Base-by-base conservation (phyloP, 2,113 vertebrate genomes). In the Sinocyclocheilus rhinocerous region DNA sequence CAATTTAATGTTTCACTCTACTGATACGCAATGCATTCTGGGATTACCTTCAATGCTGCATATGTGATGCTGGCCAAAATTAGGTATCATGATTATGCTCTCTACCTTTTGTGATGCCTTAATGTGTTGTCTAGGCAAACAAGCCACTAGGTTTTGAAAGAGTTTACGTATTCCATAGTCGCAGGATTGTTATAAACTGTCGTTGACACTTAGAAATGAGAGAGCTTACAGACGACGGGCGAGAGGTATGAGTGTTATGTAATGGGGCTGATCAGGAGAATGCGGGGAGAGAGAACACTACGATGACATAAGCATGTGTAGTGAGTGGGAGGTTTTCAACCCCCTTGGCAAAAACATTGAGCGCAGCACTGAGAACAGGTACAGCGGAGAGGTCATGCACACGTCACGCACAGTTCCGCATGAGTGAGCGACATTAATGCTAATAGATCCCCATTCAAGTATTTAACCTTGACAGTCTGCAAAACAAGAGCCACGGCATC, bases 251-350 rank as follows among this genome's bases (percentile, higher is more conserved):
- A 69, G 61, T 0, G 22, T 80, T 80, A 70, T 79, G 48, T 59
- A 79, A 85, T 26, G 4, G 11, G n/a, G 20, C 75, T 55, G 61
- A 85, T 20, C 45, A 70, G 84, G 48, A 45, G 57, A 18, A 36
- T 48, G n/a, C 9, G 3, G 3, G 42, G 9, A 45, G 42, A 45
- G 42, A 45, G 42, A 3, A 45, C 42, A 45, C 42, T 45, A 11
- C 45, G 75, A 85, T 79, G 70, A 84, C 83, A 84, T 84, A 85
- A 85, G 75, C 39, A 69, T 76, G 83, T 50, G 70, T 26, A 76
- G 57, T n/a, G 76, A 55, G 84, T 85, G 84, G 63, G 48, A 80
- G 61, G 20, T 52, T 70, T 80, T 72, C 39, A 85, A 52, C 50
- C 83, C 81, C 33, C 18, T 18, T 24, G 33, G 63, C 33, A 72